Percentiles rank a stretch among this genome's conserved stretches.
These are phyloP conservation scores for Malurus splendens DNA, from an alignment of 2,797 vertebrate genomes.

Conservation along the genomic window DNA sequence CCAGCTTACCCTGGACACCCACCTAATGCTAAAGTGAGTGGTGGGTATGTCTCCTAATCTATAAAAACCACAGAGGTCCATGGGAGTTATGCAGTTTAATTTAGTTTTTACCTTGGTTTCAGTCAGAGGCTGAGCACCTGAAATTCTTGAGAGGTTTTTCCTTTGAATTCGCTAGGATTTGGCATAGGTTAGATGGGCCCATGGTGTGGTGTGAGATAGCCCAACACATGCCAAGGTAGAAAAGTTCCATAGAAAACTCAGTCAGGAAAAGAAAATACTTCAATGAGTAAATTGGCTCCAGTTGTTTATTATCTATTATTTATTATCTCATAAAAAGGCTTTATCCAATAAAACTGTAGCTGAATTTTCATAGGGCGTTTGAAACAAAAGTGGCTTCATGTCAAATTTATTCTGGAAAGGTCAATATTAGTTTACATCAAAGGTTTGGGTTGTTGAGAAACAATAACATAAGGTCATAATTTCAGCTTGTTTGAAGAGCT, in stretches of 20 bases:
- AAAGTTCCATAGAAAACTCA: background rate
- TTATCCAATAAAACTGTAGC: conserved; percentile 9
- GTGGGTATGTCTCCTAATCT: background rate
- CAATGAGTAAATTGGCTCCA: conserved; percentile 39
- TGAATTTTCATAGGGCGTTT: conserved; percentile 42
- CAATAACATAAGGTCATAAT: conserved; percentile 65
- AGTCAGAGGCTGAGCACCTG: background rate
- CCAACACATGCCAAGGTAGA: background rate
- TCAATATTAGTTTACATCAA: conserved; percentile 60
- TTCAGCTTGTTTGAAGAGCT: conserved; percentile 68
- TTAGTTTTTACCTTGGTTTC: background rate
- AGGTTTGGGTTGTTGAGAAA: conserved; percentile 64
- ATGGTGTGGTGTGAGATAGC: background rate
- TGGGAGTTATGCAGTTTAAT: background rate
- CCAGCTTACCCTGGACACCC: background rate
- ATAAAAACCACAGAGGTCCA: background rate
- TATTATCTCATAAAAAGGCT: conserved; percentile 32
- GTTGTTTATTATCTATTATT: conserved; percentile 58
- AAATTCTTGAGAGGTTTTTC: background rate
- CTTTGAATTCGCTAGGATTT: background rate
- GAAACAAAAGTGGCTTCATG: conserved; percentile 64
- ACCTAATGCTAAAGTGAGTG: background rate
- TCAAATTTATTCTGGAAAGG: conserved; percentile 57
- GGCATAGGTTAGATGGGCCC: background rate
- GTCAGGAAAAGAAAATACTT: conserved; percentile 6